Base-by-base conservation (phyloP, 2,797 vertebrate genomes). In the Spea hammondii region DNA sequence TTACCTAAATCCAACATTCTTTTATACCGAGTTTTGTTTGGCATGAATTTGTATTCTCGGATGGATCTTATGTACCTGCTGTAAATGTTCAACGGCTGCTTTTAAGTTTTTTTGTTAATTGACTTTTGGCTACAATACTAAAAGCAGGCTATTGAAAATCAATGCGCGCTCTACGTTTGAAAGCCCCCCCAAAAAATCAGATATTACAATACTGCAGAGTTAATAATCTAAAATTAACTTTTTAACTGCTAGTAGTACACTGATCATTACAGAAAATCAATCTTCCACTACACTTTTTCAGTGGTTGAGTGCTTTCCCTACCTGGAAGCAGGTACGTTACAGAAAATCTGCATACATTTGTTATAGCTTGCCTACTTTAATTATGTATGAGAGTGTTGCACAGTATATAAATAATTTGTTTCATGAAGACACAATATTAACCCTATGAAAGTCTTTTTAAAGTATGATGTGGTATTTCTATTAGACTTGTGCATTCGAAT, bases 171-270 rank as follows among this genome's bases (percentile, higher is more conserved):
- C 89, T 88, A 87, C 82, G 86, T 90, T 90, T 91, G 90, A 89
- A 90, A 91, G 85, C 87, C 84, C 84, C 32, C 88, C 87, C 46
- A 69, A 76, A 76, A 88, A 92, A 91, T 92, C 92, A 90, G 89
- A 91, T 90, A 91, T 90, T 89, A 89, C 86, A 83, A 90, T 90
- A 87, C 77, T 75, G 88, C 86, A 84, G 86, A 92, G 92, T 92
- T 92, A 91, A 92, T 93, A 85, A 90, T 89, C 89, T 87, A 85
- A 90, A 92, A 92, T 93, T 92, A 93, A 91, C 91, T 90, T 92
- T 88, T 85, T 88, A 90, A 89, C 81, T 71, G 87, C 86, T 88
- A 73, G 85, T 85, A 90, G 87, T 86, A 64, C 88, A 88, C 83
- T 80, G 86, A 90, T 88, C 87, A 82, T 83, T 88, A 87, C 86